Base-by-base conservation (phyloP, 2,113 vertebrate genomes). In the Psammodynastes pulverulentus region DNA sequence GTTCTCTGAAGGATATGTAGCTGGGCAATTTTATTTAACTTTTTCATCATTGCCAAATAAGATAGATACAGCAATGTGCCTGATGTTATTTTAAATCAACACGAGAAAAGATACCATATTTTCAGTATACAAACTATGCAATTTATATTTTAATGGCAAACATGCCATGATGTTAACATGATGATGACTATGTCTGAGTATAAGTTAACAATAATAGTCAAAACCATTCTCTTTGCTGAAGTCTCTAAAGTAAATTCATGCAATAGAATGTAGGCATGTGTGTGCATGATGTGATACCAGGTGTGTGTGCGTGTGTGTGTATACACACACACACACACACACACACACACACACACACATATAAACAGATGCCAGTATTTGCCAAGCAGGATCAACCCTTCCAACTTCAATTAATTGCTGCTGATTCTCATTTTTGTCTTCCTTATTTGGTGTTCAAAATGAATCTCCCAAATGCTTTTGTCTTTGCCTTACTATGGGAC, bases 401-500 rank as follows among this genome's bases (percentile, higher is more conserved):
- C 58, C 39, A 79, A 52, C 17, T 67, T 39, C 85, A 87, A 21
- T 24, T 54, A 88, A 39, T 91, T 92, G 56, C 10, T 93, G 49
- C 90, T 94, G 56, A 92, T 54, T 91, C 94, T 88, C 10, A 15
- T 0, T 86, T 79, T 94, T 48, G 29, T 62, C 94, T 95, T 91
- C 90, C 53, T 90, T 93, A 87, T 43, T 88, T 9, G 90, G n/a
- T 39, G 23, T 94, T 91, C 93, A 90, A 53, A 95, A 94, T 46
- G 51, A 94, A 91, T 90, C 34, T 90, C 93, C 89, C 87, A 95
- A 79, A 94, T 94, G 91, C 94, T 96, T 96, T 89, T 95, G 52
- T 89, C 26, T 94, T 96, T 96, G 96, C 95, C 95, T 96, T 95
- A 96, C 96, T 97, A 96, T 96, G 95, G 94, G 93, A 97, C 97